A percentile compares a stretch with the other conserved stretches of the same genome.
Conservation (phyloP, 2,888 invertebrate genomes). For the Caradrina clavipalpis region DNA sequence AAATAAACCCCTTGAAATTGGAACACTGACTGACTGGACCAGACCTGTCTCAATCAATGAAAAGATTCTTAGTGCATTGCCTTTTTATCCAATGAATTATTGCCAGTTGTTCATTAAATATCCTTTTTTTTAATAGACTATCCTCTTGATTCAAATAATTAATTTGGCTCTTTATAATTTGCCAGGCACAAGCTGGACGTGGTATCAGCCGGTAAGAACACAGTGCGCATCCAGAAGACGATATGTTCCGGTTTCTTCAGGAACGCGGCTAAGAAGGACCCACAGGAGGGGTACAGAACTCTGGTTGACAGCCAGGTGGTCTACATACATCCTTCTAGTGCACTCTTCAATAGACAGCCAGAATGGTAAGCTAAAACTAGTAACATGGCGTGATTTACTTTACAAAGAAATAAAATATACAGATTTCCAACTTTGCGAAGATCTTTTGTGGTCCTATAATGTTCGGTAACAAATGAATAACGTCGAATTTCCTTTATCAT, state of each 20-base stretch:
- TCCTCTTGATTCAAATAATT: background rate
- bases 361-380: slow-evolving; percentile 94
- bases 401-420: no score
- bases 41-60: no score
- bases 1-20: no score
- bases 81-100: no score
- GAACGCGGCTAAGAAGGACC: slow-evolving; percentile 99
- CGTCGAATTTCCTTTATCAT: slow-evolving; percentile 5
- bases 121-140: no score
- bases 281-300: slow-evolving; percentile 99
- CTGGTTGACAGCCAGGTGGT: slow-evolving; percentile 99
- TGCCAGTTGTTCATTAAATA: no score
- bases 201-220: slow-evolving; percentile 98
- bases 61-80: no score
- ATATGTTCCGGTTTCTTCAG: slow-evolving; percentile 99
- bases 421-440: no score
- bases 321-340: slow-evolving; percentile 99
- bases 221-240: slow-evolving; percentile 98
- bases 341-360: slow-evolving; percentile 99
- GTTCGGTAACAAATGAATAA: background rate
- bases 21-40: no score
- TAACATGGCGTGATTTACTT: no score
- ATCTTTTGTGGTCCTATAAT: background rate
- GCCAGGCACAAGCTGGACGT: slow-evolving; percentile 98
- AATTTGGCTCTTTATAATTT: background rate